These are phyloP conservation scores for Lytechinus variegatus DNA, from an alignment of 35 echinoderm and acorn worm genomes.

Conservation along the genomic window DNA sequence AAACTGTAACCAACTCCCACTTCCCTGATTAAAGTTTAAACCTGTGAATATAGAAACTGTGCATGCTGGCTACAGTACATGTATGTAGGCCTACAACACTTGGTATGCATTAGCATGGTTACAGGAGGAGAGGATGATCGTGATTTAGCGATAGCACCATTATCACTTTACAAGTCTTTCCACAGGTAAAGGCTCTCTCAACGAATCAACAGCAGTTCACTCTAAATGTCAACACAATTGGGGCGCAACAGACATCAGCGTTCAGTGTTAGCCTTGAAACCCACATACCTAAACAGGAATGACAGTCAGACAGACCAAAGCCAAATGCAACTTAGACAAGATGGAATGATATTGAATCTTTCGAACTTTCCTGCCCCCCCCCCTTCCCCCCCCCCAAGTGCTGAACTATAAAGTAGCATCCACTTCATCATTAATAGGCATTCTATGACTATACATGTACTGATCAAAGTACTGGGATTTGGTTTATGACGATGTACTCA, in stretches of 20 bases:
- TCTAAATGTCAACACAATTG: conserved; percentile 13
- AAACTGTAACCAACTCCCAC: too few relatives aligned
- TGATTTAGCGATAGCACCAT: neutral
- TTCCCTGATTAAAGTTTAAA: too few relatives aligned
- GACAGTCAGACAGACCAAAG: neutral
- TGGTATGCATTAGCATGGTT: neutral
- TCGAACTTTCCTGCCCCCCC: neutral
- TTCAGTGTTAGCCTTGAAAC: neutral
- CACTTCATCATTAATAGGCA: neutral
- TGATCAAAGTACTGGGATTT: neutral
- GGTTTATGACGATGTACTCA: neutral
- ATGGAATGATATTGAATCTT: neutral
- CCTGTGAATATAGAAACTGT: too few relatives aligned
- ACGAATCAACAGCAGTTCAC: conserved; percentile 10
- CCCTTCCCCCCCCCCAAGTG: neutral
- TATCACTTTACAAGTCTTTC: neutral
- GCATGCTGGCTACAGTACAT: too few relatives aligned
- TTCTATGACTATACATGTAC: neutral
- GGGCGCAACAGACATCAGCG: neutral
- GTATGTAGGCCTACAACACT: too few relatives aligned
- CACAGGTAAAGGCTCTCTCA: neutral
- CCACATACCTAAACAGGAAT: neutral
- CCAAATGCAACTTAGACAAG: neutral
- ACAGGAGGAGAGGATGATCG: neutral
- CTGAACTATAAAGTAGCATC: neutral